phyloP scores from a whole-genome alignment of 2,113 vertebrate genomes.

The Etheostoma cragini region DNA sequence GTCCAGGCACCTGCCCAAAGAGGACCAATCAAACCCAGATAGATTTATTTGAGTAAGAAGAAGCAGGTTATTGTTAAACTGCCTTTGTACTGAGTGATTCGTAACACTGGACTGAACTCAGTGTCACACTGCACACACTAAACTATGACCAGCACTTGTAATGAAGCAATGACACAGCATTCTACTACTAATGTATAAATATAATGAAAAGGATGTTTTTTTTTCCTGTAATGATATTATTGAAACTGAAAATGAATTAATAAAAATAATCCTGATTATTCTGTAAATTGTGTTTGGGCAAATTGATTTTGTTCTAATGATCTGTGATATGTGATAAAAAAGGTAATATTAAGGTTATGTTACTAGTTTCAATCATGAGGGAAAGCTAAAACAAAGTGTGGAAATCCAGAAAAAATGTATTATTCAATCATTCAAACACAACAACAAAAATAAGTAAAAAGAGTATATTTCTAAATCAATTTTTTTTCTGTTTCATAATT shows the following conservation, averaged over 20 bases:
- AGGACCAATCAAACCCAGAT: slow-evolving; percentile 67
- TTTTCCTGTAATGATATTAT: slow-evolving; percentile 99
- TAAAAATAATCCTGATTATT: slow-evolving; percentile 95
- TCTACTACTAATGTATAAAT: slow-evolving; percentile 97
- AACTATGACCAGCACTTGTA: slow-evolving; percentile 99
- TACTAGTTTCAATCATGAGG: not conserved
- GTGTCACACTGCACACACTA: slow-evolving; percentile 82
- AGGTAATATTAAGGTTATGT: not conserved
- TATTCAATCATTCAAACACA: not conserved
- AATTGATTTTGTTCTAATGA: not conserved
- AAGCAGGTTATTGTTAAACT: slow-evolving; percentile 80
- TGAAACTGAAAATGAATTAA: slow-evolving; percentile 97
- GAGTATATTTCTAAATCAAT: not conserved
- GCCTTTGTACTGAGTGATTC: slow-evolving; percentile 80
- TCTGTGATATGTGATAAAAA: not conserved
- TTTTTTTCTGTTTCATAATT: slow-evolving; percentile 1
- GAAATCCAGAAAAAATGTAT: not conserved
- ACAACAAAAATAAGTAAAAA: too few relatives aligned
- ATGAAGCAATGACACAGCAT: slow-evolving; percentile 95
- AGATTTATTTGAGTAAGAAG: slow-evolving; percentile 74
- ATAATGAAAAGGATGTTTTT: slow-evolving; percentile 87
- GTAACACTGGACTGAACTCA: slow-evolving; percentile 77
- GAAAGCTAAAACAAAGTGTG: not conserved
- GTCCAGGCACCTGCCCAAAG: slow-evolving; percentile 67
- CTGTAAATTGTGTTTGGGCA: slow-evolving; percentile 81